phyloP scores from a whole-genome alignment of 2,113 vertebrate genomes.

The Turnix velox region DNA sequence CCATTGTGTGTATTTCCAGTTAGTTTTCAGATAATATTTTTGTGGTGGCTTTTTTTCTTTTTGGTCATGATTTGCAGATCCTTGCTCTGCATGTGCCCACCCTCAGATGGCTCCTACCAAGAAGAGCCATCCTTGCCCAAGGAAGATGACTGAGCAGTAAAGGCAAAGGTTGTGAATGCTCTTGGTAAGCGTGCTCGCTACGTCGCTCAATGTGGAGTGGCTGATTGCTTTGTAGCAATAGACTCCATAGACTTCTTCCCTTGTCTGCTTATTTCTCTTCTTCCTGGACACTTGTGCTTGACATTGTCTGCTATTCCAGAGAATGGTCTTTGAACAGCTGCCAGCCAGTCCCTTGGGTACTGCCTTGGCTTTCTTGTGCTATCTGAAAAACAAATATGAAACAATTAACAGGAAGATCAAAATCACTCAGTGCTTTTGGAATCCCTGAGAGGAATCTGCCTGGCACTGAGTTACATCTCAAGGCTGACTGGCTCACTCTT shows the following conservation, averaged over 20 bases:
- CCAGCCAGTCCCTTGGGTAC: slow-evolving; percentile 62
- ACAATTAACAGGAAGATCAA: slow-evolving; percentile 66
- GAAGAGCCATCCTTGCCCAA: background rate
- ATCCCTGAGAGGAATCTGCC: slow-evolving; percentile 43
- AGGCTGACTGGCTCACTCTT: background rate
- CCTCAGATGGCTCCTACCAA: background rate
- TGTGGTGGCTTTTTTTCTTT: background rate
- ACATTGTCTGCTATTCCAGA: slow-evolving; percentile 60
- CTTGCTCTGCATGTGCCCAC: background rate
- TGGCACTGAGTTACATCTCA: slow-evolving; percentile 1
- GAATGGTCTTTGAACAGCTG: slow-evolving; percentile 56
- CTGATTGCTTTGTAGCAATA: background rate
- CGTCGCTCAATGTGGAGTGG: background rate
- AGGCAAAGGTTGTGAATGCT: background rate
- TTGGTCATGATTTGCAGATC: background rate
- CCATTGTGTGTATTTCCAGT: background rate
- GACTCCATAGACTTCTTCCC: background rate
- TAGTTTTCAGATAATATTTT: background rate
- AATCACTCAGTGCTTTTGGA: slow-evolving; percentile 45
- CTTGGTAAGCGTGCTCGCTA: background rate
- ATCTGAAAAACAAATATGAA: slow-evolving; percentile 68
- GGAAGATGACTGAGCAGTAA: background rate
- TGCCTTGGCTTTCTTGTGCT: slow-evolving; percentile 56
- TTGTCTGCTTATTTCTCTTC: slow-evolving; percentile 40
- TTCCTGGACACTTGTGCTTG: slow-evolving; percentile 40